phyloP scores from a whole-genome alignment of 1,140 invertebrate genomes.

The Drosophila arizonae region DNA sequence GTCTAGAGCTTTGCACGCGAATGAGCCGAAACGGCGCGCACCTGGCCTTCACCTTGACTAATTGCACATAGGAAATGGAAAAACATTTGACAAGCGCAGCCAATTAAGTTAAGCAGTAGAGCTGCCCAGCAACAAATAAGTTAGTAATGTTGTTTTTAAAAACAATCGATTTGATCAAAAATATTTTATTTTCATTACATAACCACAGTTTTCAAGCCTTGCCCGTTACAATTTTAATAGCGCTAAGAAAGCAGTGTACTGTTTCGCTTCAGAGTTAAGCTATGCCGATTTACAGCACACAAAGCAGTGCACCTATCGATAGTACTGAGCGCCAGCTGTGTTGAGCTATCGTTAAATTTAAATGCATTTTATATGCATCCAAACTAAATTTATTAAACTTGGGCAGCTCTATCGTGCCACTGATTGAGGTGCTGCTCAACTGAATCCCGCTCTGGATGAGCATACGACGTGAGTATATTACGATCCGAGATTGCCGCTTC shows the following conservation, averaged over 20 bases:
- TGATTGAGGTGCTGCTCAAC: too few species aligned
- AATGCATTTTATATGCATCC: background rate
- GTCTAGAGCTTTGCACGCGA: background rate
- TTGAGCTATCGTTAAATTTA: background rate
- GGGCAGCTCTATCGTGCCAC: too few species aligned
- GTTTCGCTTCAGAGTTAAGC: background rate
- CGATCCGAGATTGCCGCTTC: too few species aligned
- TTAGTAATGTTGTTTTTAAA: too few species aligned
- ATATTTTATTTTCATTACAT: too few species aligned
- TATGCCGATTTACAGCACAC: too few species aligned
- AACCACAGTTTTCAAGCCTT: too few species aligned
- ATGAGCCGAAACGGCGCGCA: background rate
- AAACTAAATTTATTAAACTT: background rate
- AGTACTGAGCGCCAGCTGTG: background rate
- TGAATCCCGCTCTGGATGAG: too few species aligned
- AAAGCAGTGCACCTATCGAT: too few species aligned
- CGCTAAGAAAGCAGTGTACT: background rate
- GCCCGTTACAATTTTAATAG: too few species aligned
- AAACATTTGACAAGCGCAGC: background rate
- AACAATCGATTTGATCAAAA: too few species aligned
- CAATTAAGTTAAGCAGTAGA: conserved; percentile 8
- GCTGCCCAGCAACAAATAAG: background rate
- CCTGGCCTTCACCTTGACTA: background rate
- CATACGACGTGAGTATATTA: too few species aligned
- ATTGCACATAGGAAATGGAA: conserved; percentile 1